Conservation (phyloP, 1,140 invertebrate species). For the Lutraria rhynchaena region DNA sequence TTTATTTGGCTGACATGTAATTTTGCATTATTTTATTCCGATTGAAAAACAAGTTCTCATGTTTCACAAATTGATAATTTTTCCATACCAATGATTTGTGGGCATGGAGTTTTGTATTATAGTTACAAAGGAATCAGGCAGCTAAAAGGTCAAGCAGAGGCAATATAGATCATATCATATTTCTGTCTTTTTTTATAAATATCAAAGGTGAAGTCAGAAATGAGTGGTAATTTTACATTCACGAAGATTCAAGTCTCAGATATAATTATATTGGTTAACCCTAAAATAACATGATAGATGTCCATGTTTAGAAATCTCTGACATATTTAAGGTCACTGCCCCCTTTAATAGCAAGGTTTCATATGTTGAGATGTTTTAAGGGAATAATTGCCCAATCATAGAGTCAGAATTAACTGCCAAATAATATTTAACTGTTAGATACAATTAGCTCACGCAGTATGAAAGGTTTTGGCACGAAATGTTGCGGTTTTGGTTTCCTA, state of each 20-base stretch:
- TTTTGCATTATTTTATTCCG: too few species aligned
- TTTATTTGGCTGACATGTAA: too few species aligned
- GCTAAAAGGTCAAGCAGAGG: neutral
- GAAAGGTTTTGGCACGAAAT: too few species aligned
- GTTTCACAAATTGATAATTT: too few species aligned
- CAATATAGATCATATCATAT: constrained; percentile 17
- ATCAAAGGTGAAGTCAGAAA: neutral
- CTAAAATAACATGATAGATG: neutral
- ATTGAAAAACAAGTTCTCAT: too few species aligned
- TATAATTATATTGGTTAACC: constrained; percentile 23
- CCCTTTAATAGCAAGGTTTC: constrained; percentile 16
- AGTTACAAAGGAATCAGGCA: too few species aligned
- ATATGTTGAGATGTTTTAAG: neutral
- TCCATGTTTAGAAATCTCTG: neutral
- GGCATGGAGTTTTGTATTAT: too few species aligned
- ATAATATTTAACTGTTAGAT: too few species aligned
- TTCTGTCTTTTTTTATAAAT: neutral
- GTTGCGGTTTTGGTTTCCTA: too few species aligned
- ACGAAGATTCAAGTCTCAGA: constrained; percentile 33
- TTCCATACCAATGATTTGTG: too few species aligned
- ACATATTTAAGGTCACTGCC: constrained; percentile 21
- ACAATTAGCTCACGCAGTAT: too few species aligned
- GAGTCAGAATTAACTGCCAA: too few species aligned
- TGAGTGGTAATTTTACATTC: constrained; percentile 18
- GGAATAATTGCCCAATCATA: constrained; percentile 21